These are phyloP conservation scores for Isichthys henryi DNA, from an alignment of 2,113 vertebrate species.

Conservation along the genomic window DNA sequence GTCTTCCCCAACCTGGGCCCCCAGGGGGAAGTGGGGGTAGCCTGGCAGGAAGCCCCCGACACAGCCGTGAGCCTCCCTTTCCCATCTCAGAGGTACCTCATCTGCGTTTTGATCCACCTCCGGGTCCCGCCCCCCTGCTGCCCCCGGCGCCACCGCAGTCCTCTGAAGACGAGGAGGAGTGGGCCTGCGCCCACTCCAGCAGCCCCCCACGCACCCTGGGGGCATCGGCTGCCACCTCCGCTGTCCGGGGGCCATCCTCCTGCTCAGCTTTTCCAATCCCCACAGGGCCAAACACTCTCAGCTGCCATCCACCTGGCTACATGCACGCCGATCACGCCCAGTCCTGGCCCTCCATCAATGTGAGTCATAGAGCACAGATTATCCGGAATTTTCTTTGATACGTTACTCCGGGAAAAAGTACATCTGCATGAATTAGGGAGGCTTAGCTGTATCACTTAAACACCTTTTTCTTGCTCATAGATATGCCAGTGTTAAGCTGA, in stretches of 20 bases:
- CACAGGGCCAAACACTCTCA: conserved; percentile 61
- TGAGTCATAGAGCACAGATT: conserved; percentile 53
- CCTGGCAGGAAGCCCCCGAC: conserved; percentile 57
- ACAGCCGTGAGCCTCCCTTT: conserved; percentile 73
- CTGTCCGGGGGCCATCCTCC: conserved; percentile 82
- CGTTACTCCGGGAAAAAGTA: not conserved
- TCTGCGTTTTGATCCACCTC: conserved; percentile 72
- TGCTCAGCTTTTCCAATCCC: conserved; percentile 82
- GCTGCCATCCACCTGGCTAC: conserved; percentile 68
- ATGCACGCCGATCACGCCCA: conserved; percentile 80
- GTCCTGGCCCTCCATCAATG: conserved; percentile 96
- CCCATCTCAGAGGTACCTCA: conserved; percentile 79
- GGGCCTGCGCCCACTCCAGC: conserved; percentile 76
- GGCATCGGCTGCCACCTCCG: conserved; percentile 57
- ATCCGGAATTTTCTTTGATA: not conserved
- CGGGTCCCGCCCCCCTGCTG: conserved; percentile 45
- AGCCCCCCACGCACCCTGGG: conserved; percentile 72
- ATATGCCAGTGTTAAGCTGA: not conserved
- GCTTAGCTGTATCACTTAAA: not conserved
- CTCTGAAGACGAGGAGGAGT: conserved; percentile 89
- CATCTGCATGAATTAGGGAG: not conserved
- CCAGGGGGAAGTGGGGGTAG: conserved; percentile 50
- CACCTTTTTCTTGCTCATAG: not conserved
- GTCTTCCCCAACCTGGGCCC: conserved; percentile 34
- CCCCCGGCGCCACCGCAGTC: conserved; percentile 67